phyloP scores from a whole-genome alignment of 2,888 invertebrate species.

The Philaethria dido region DNA sequence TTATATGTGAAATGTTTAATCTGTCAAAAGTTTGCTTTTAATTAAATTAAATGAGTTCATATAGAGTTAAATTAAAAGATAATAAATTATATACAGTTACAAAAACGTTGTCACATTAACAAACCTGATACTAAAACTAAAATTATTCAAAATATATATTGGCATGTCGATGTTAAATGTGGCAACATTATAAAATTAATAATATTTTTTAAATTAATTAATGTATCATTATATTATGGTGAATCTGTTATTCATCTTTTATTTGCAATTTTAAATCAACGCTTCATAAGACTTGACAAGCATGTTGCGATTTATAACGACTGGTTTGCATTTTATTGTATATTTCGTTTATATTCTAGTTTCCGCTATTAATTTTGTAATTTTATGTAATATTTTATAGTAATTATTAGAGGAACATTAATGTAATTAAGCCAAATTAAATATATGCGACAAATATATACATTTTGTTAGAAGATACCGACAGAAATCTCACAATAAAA shows the following conservation, averaged over 20 bases:
- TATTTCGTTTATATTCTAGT: constrained; percentile 5
- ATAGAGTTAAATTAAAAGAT: constrained; percentile 1
- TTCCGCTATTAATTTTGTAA: constrained; percentile 9
- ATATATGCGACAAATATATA: neutral
- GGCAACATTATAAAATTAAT: neutral
- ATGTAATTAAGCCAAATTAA: neutral
- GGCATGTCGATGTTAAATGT: neutral
- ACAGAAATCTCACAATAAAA: no score
- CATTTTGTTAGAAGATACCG: no score
- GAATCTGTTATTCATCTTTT: constrained; percentile 9
- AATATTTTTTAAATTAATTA: neutral
- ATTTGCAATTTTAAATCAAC: constrained; percentile 25
- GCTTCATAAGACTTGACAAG: constrained; percentile 21
- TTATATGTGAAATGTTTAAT: neutral
- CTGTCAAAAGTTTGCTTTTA: neutral
- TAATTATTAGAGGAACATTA: neutral
- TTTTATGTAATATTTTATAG: neutral
- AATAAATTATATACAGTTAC: constrained; percentile 3
- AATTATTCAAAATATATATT: neutral
- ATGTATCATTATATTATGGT: neutral
- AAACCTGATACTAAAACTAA: constrained; percentile 12
- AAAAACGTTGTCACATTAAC: neutral
- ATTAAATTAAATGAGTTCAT: neutral
- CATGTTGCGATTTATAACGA: constrained; percentile 20
- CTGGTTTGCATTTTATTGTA: constrained; percentile 16